A percentile compares a stretch with the other conserved stretches of the same genome.
phyloP scores from a whole-genome alignment of 2,113 vertebrate genomes.

The Dipodomys ordii region DNA sequence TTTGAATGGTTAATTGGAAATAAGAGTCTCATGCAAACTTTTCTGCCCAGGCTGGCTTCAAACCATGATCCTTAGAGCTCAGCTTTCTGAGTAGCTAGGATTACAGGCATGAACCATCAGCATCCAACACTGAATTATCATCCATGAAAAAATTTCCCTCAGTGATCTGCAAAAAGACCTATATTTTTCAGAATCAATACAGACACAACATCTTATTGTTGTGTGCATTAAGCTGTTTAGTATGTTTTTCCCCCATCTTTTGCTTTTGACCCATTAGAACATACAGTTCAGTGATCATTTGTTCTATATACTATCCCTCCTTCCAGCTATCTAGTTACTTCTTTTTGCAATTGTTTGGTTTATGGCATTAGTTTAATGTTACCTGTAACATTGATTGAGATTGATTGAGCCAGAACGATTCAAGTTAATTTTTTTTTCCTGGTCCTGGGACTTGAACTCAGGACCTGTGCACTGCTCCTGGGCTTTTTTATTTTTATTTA shows the following conservation, averaged over 20 bases:
- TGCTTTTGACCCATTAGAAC: neutral
- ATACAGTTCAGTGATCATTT: neutral
- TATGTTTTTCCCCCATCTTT: neutral
- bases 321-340: neutral
- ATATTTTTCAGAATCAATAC: constrained; percentile 33
- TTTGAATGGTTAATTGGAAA: too few species aligned
- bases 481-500: too few species aligned
- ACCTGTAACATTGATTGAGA: constrained; percentile 41
- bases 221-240: neutral
- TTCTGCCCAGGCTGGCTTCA: too few species aligned
- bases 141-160: neutral
- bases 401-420: constrained; percentile 2
- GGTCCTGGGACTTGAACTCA: neutral
- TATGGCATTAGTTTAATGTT: neutral
- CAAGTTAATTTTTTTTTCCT: neutral
- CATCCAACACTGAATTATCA: too few species aligned
- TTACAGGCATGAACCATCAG: too few species aligned
- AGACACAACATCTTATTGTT: neutral
- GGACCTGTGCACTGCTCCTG: too few species aligned
- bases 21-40: too few species aligned
- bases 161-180: neutral
- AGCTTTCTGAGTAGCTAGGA: too few species aligned
- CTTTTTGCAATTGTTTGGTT: neutral
- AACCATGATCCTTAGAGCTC: too few species aligned
- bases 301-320: neutral